Evolutionary conservation across 2,113 vertebrate genomes (phyloP).

Genomic region (Artemisiospiza belli): DNA sequence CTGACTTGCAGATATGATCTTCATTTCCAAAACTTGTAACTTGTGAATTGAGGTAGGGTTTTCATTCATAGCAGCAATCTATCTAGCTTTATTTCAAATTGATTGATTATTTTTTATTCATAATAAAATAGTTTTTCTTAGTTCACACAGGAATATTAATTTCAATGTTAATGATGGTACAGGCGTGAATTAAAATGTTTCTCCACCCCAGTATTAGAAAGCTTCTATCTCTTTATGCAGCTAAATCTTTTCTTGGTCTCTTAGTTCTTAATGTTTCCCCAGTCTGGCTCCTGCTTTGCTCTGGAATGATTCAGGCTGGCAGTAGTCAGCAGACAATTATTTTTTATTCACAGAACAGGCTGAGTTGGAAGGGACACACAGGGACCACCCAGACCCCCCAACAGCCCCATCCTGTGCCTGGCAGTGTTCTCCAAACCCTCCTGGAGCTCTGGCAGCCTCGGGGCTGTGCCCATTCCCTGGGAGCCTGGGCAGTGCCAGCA

Average conservation of each 20-base stretch:
- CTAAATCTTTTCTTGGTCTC: neutral
- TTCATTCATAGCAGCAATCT: neutral
- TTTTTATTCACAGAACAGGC: neutral
- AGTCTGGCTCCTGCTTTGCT: neutral
- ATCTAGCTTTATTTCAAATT: neutral
- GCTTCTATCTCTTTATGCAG: neutral
- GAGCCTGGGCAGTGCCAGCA: neutral
- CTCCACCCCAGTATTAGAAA: neutral
- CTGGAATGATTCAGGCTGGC: neutral
- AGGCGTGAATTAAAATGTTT: neutral
- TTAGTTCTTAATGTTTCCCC: neutral
- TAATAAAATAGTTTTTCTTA: neutral
- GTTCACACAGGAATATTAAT: neutral
- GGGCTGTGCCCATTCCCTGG: neutral
- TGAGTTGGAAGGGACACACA: neutral
- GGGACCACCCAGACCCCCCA: neutral
- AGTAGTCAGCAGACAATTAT: neutral
- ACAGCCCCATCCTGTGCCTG: neutral
- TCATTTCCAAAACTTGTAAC: neutral
- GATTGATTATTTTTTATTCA: neutral
- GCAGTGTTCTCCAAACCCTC: fast-evolving
- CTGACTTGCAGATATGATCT: neutral
- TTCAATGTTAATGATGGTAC: neutral
- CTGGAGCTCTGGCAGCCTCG: neutral
- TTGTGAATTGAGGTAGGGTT: neutral